A percentile compares a stretch with the other conserved stretches of the same genome.
Conservation (phyloP, 2,113 vertebrate genomes). For the Sebastes schlegelii region DNA sequence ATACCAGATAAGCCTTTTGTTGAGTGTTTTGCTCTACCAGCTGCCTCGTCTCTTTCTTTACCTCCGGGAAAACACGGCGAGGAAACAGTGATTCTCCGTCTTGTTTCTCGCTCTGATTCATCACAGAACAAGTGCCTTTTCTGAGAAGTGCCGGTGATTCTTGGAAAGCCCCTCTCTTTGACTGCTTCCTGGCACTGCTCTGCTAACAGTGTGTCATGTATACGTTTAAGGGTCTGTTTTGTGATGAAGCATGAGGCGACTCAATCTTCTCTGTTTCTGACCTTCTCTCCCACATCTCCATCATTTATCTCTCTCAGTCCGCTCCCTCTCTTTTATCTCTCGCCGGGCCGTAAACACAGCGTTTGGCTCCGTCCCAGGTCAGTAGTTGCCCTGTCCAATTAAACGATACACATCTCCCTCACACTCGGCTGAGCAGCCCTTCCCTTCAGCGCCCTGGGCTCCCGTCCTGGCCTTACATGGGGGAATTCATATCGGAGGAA, state of each 20-base stretch:
- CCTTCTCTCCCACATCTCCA: constrained; percentile 16
- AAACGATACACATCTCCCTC: constrained; percentile 74
- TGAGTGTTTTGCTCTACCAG: constrained; percentile 16
- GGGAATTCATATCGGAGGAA: constrained; percentile 54
- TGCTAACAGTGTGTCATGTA: constrained; percentile 26
- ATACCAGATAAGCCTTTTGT: neutral
- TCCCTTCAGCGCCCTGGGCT: constrained; percentile 51
- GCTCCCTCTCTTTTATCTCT: constrained; percentile 47
- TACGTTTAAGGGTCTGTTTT: neutral
- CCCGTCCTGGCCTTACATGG: constrained; percentile 58
- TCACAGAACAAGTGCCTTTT: constrained; percentile 41
- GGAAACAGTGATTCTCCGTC: constrained; percentile 4
- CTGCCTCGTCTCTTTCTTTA: constrained; percentile 24
- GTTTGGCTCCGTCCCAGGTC: constrained; percentile 68
- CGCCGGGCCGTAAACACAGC: constrained; percentile 30
- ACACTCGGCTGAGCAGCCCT: constrained; percentile 65
- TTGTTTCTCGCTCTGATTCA: constrained; percentile 60
- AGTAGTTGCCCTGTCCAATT: constrained; percentile 78
- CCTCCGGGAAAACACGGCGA: constrained; percentile 4
- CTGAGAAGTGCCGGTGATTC: constrained; percentile 39
- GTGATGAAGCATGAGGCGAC: neutral
- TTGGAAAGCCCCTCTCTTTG: constrained; percentile 57
- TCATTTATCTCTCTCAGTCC: constrained; percentile 30
- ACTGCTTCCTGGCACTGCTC: constrained; percentile 49
- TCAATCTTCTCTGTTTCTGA: constrained; percentile 18